Evolutionary conservation across 2,888 invertebrate genomes (phyloP).

Genomic region (Epistrophe eligans): DNA sequence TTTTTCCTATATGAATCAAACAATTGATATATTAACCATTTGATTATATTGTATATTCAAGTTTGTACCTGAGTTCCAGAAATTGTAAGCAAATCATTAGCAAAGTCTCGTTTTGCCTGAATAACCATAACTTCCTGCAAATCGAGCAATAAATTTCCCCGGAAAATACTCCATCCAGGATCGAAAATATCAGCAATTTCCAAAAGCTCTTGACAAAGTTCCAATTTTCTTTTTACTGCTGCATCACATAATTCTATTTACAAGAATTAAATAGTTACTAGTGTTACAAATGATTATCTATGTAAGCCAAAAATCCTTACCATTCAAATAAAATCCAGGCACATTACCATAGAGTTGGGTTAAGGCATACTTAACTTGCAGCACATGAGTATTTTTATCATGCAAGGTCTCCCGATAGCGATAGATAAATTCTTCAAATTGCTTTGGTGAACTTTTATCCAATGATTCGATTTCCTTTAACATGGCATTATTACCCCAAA

Average conservation of each 20-base stretch:
- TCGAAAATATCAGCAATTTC: conserved; percentile 87
- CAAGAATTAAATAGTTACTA: conserved; percentile 2
- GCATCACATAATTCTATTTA: conserved; percentile 85
- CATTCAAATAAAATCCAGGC: conserved; percentile 85
- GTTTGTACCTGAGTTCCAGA: conserved; percentile 85
- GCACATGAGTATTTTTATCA: conserved; percentile 87
- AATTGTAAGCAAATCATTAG: conserved; percentile 85
- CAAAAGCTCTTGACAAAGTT: conserved; percentile 88
- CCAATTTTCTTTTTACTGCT: conserved; percentile 86
- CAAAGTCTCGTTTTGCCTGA: conserved; percentile 86
- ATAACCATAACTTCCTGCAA: conserved; percentile 87
- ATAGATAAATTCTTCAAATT: conserved; percentile 87
- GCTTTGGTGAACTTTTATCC: conserved; percentile 85
- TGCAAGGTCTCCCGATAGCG: conserved; percentile 88
- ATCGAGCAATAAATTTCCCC: conserved; percentile 87
- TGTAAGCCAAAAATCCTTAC: conserved; percentile 83
- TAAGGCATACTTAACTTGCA: conserved; percentile 89
- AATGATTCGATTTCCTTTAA: conserved; percentile 86
- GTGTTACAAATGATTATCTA: not conserved
- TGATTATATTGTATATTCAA: not conserved
- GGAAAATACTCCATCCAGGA: conserved; percentile 87
- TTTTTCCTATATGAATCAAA: conserved; percentile 85
- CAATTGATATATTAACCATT: not conserved
- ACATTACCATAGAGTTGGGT: conserved; percentile 88
- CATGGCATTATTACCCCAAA: conserved; percentile 87